A percentile compares a stretch with the other conserved stretches of the same genome.
These are phyloP conservation scores for Palythoa grandis DNA, from an alignment of 92 coral and sea anemone genomes.

Conservation along the genomic window DNA sequence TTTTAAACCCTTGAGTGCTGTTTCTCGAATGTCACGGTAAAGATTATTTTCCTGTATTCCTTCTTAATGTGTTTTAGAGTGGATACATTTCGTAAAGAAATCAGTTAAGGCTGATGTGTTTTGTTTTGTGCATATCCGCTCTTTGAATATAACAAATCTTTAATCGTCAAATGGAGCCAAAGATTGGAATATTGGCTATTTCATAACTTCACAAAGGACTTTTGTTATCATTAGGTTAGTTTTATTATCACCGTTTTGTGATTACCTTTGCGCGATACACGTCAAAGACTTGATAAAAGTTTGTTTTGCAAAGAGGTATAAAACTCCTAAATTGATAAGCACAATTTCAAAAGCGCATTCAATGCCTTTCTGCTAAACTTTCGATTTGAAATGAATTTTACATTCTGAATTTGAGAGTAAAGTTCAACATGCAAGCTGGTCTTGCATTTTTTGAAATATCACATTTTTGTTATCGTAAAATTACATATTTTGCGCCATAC, in stretches of 20 bases:
- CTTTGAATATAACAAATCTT: neutral
- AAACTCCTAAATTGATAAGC: neutral
- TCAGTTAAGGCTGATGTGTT: no score
- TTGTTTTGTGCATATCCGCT: neutral
- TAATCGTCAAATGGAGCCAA: neutral
- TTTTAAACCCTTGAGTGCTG: no score
- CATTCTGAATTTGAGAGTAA: neutral
- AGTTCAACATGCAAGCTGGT: slow-evolving; percentile 21
- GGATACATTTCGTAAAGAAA: no score
- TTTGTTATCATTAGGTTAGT: neutral
- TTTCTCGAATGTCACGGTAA: no score
- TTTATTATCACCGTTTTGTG: slow-evolving; percentile 32
- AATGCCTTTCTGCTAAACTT: slow-evolving; percentile 26
- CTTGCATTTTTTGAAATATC: slow-evolving; percentile 6
- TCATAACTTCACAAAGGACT: neutral
- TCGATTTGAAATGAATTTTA: neutral
- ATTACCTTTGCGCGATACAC: slow-evolving; percentile 12
- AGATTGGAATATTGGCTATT: neutral
- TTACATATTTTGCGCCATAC: neutral
- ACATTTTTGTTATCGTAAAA: no score
- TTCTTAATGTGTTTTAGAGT: no score
- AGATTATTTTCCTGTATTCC: no score
- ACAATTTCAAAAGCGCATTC: slow-evolving; percentile 9
- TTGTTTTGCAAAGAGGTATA: neutral
- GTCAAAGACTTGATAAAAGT: neutral